Evolutionary conservation across 2,113 vertebrate genomes (phyloP).

Genomic region (Hemicordylus capensis): DNA sequence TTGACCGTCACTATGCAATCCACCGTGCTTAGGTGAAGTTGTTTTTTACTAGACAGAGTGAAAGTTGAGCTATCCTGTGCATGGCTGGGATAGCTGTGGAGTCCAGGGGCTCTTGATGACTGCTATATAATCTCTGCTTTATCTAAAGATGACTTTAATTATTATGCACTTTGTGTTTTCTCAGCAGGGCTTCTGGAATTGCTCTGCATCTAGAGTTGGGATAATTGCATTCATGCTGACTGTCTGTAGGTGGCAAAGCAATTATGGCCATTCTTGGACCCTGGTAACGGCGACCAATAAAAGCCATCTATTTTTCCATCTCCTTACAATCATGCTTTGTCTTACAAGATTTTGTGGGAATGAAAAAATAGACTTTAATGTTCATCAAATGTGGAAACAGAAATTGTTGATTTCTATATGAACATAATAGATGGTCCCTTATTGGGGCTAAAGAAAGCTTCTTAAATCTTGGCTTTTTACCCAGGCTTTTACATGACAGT

Average conservation of each 20-base stretch:
- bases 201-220: neutral
- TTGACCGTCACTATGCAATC: neutral
- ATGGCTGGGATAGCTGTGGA: neutral
- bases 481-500: no score
- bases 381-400: neutral
- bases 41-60: neutral
- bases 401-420: neutral
- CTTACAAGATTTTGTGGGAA: neutral
- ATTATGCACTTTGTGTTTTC: accelerated
- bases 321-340: neutral
- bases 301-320: neutral
- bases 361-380: neutral
- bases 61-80: accelerated
- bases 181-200: neutral
- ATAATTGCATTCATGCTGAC: constrained; percentile 22
- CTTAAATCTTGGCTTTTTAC: no score
- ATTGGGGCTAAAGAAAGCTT: neutral
- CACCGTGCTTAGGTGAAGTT: neutral
- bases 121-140: neutral
- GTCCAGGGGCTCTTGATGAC: neutral
- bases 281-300: neutral
- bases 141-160: neutral
- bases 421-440: neutral
- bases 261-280: neutral
- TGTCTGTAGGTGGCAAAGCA: neutral